Percentiles rank a stretch among this genome's conserved stretches.
phyloP scores from a whole-genome alignment of 2,113 vertebrate genomes.

The Elaphurus davidianus region DNA sequence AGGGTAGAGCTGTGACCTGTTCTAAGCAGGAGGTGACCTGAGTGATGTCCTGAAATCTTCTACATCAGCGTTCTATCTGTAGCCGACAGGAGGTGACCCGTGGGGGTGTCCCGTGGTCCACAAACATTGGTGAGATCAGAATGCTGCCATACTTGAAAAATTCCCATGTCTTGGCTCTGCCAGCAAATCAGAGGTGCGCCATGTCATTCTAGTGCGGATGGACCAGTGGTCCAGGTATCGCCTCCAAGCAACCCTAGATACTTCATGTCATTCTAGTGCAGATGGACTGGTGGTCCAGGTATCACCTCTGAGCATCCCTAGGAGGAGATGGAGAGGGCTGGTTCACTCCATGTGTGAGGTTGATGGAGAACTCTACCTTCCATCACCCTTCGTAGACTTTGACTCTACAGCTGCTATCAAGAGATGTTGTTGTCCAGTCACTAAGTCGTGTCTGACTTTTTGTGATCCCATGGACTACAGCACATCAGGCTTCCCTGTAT shows the following conservation, averaged over 20 bases:
- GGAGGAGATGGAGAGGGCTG: background rate
- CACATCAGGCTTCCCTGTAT: background rate
- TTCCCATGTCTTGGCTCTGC: background rate
- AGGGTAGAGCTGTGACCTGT: background rate
- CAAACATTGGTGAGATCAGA: background rate
- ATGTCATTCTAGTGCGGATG: rapidly evolving
- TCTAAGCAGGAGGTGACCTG: background rate
- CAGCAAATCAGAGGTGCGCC: too few species aligned
- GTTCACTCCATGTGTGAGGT: background rate
- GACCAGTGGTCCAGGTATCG: background rate
- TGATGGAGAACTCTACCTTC: background rate
- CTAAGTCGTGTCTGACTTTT: background rate
- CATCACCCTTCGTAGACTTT: background rate
- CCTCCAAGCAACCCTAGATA: background rate
- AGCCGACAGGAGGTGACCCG: too few species aligned
- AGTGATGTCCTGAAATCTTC: background rate
- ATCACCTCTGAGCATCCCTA: background rate
- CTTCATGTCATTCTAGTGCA: background rate
- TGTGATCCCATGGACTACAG: background rate
- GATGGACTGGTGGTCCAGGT: background rate
- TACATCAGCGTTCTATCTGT: background rate
- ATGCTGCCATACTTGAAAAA: background rate
- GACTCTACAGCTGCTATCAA: background rate
- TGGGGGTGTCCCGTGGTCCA: background rate
- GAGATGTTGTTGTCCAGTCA: background rate